phyloP scores from a whole-genome alignment of 2,113 vertebrate genomes.

The Nibea coibor region DNA sequence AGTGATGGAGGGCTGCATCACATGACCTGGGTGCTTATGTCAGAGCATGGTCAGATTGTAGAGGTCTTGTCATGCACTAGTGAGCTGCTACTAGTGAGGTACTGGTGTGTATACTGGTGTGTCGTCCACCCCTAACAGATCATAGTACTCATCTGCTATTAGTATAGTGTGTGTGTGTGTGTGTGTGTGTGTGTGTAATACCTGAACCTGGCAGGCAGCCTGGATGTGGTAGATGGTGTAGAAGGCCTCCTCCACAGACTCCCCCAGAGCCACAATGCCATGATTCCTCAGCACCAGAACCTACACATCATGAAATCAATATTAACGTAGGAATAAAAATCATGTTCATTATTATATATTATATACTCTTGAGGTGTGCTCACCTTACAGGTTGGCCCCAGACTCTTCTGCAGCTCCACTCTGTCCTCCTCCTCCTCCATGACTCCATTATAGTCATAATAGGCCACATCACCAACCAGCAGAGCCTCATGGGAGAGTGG shows the following conservation, averaged over 20 bases:
- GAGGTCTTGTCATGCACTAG: too few relatives aligned
- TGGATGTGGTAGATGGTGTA: constrained; percentile 96
- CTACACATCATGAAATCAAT: constrained; percentile 72
- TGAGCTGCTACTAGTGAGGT: too few relatives aligned
- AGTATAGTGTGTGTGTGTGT: constrained; percentile 17
- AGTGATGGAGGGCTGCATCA: too few relatives aligned
- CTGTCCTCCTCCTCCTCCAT: constrained; percentile 93
- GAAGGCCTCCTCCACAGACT: constrained; percentile 96
- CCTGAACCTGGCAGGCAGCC: constrained; percentile 97
- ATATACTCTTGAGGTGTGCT: constrained; percentile 21
- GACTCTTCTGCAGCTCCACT: constrained; percentile 94
- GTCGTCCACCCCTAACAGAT: too few relatives aligned
- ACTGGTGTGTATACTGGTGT: too few relatives aligned
- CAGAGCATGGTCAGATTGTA: too few relatives aligned
- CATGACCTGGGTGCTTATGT: too few relatives aligned
- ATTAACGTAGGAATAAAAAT: constrained; percentile 7
- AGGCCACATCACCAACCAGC: constrained; percentile 92
- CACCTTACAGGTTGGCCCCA: constrained; percentile 97
- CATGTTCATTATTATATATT: background rate
- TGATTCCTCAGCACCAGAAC: constrained; percentile 97
- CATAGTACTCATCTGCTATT: constrained; percentile 11
- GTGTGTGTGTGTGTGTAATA: constrained; percentile 62
- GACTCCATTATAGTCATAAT: constrained; percentile 92
- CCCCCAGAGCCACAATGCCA: constrained; percentile 93
- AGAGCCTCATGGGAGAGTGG: constrained; percentile 94